phyloP scores from a whole-genome alignment of 2,888 invertebrate species.

The Priocnemis perturbator region DNA sequence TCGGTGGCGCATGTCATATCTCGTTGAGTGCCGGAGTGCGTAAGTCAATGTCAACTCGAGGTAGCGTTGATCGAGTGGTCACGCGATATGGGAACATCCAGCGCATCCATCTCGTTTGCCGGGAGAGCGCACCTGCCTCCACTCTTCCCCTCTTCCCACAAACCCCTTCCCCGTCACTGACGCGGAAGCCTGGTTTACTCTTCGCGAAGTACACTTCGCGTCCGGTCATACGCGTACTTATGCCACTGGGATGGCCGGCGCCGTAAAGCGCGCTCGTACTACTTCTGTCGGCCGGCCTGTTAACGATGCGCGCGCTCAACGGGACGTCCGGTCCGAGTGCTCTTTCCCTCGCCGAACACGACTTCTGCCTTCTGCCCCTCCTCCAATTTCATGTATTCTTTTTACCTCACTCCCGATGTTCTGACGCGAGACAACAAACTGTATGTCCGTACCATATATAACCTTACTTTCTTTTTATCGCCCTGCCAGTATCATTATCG shows the following conservation, averaged over 20 bases:
- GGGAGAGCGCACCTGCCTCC: constrained; percentile 54
- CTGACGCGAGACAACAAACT: constrained; percentile 19
- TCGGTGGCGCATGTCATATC: constrained; percentile 64
- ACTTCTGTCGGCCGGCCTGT: constrained; percentile 4
- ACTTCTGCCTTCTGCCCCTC: too few relatives aligned
- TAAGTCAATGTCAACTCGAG: constrained; percentile 70
- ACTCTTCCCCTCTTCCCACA: constrained; percentile 9
- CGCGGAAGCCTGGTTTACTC: background rate
- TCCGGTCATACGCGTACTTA: constrained; percentile 14
- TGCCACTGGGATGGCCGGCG: constrained; percentile 2
- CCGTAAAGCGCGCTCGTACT: constrained; percentile 21
- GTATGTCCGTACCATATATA: background rate
- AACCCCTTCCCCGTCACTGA: too few relatives aligned
- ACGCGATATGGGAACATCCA: constrained; percentile 69
- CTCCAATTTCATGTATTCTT: too few relatives aligned
- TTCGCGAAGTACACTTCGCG: constrained; percentile 37
- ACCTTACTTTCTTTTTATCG: constrained; percentile 58
- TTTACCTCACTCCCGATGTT: too few relatives aligned
- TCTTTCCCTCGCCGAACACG: background rate
- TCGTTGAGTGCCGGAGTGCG: constrained; percentile 63
- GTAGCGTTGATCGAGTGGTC: constrained; percentile 72
- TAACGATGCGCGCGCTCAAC: too few relatives aligned
- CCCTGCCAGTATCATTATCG: constrained; percentile 56
- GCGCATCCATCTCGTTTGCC: constrained; percentile 68
- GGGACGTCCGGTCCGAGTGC: background rate